Conservation (phyloP, 1,140 invertebrate genomes). For the Achroia grisella region DNA sequence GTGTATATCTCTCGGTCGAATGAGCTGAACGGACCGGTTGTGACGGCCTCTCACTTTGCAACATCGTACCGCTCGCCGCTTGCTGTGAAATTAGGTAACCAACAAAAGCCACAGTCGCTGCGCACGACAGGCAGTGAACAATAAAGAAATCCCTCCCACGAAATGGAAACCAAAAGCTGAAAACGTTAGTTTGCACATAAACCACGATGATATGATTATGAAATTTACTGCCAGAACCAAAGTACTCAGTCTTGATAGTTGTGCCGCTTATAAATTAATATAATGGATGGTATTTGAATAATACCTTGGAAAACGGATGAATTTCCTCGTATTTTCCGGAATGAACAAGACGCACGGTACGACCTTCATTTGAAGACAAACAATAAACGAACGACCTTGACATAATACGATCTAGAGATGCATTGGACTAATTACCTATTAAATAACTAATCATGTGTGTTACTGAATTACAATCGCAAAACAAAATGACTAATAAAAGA, state of each 20-base stretch:
- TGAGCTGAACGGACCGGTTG: conserved; percentile 60
- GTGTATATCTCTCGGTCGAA: conserved; percentile 51
- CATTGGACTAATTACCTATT: conserved; percentile 56
- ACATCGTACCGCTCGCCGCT: conserved; percentile 57
- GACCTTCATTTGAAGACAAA: conserved; percentile 68
- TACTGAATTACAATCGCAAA: conserved; percentile 49
- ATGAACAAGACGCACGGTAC: conserved; percentile 42
- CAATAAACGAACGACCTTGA: conserved; percentile 69
- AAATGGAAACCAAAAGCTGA: conserved; percentile 32
- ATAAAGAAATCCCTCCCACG: conserved; percentile 49
- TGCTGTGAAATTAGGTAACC: conserved; percentile 70
- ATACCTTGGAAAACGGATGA: conserved; percentile 63
- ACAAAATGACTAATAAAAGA: conserved; percentile 24
- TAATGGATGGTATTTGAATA: conserved; percentile 39
- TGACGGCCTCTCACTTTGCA: conserved; percentile 69
- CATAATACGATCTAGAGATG: conserved; percentile 56
- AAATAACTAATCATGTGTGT: conserved; percentile 50
- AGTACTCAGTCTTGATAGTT: too few species aligned
- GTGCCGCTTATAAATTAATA: conserved; percentile 13
- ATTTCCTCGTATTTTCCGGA: conserved; percentile 69
- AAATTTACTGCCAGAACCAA: conserved; percentile 13
- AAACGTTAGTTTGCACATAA: conserved; percentile 20
- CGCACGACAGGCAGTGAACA: conserved; percentile 41
- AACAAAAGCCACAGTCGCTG: conserved; percentile 56
- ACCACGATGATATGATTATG: conserved; percentile 28